These are phyloP conservation scores for Ochotona princeps DNA, from an alignment of 2,113 vertebrate genomes.

Conservation along the genomic window DNA sequence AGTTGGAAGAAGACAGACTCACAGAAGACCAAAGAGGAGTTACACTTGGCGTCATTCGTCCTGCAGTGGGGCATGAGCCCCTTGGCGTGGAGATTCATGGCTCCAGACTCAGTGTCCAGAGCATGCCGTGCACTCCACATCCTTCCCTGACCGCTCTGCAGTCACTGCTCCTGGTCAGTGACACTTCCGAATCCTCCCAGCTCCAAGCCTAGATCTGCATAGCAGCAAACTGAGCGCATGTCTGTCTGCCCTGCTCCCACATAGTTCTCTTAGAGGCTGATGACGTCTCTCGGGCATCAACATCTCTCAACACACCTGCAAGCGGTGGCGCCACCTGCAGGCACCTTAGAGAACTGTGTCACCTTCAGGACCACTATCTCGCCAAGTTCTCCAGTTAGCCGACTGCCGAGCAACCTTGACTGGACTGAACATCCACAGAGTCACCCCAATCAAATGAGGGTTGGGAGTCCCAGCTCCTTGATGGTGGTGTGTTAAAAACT, in stretches of 20 bases:
- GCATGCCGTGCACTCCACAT: background rate
- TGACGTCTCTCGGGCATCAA: background rate
- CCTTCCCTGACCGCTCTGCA: background rate
- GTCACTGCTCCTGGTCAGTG: background rate
- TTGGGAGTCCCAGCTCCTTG: background rate
- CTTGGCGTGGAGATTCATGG: too few relatives aligned
- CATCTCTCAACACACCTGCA: background rate
- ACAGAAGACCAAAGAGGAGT: background rate
- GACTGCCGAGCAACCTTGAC: too few relatives aligned
- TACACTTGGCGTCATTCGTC: accelerated
- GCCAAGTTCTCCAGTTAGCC: background rate
- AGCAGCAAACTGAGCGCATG: background rate
- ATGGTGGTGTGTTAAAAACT: accelerated
- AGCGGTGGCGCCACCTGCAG: too few relatives aligned
- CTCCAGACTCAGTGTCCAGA: accelerated
- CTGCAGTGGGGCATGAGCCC: accelerated
- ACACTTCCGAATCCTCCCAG: background rate
- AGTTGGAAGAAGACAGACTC: background rate
- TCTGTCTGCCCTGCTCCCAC: accelerated
- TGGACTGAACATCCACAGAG: background rate
- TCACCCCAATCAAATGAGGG: background rate
- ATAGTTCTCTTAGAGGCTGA: background rate
- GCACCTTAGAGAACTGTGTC: too few relatives aligned
- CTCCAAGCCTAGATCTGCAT: background rate
- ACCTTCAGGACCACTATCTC: too few relatives aligned